Evolutionary conservation across 2,113 vertebrate species (phyloP).

Genomic region (Eurystomus gularis): DNA sequence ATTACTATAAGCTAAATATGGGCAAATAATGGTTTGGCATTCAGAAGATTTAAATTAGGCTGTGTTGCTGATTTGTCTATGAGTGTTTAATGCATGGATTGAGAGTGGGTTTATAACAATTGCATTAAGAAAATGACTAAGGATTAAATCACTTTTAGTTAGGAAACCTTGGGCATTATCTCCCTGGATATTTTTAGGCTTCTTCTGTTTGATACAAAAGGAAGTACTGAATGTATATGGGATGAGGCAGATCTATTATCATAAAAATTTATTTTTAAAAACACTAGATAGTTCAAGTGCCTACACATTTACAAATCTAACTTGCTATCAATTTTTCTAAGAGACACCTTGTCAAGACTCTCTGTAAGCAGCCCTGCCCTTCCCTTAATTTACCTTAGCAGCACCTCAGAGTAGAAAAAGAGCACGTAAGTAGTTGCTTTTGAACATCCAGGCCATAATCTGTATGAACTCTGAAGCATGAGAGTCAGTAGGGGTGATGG

Average conservation of each 20-base stretch:
- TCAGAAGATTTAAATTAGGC: background rate
- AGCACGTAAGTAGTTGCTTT: background rate
- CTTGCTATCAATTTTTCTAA: background rate
- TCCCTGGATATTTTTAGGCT: background rate
- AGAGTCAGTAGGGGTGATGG: background rate
- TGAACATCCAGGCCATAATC: background rate
- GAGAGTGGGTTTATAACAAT: constrained; percentile 4
- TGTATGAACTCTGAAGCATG: background rate
- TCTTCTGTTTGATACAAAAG: background rate
- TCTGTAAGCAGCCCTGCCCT: background rate
- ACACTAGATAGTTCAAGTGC: background rate
- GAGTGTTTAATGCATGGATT: background rate
- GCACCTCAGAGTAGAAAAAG: background rate
- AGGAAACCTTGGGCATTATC: background rate
- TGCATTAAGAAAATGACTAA: background rate
- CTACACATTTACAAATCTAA: background rate
- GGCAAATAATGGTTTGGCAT: background rate
- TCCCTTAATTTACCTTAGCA: background rate
- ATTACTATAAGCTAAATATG: background rate
- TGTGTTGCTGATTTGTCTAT: background rate
- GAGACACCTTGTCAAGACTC: background rate
- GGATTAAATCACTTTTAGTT: background rate
- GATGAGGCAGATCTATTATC: background rate
- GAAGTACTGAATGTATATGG: background rate
- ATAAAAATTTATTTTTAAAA: background rate